Evolutionary conservation across 2,888 invertebrate genomes (phyloP), one percentile per base, ranked within the genome.

Genomic region (Heliconius sara): DNA sequence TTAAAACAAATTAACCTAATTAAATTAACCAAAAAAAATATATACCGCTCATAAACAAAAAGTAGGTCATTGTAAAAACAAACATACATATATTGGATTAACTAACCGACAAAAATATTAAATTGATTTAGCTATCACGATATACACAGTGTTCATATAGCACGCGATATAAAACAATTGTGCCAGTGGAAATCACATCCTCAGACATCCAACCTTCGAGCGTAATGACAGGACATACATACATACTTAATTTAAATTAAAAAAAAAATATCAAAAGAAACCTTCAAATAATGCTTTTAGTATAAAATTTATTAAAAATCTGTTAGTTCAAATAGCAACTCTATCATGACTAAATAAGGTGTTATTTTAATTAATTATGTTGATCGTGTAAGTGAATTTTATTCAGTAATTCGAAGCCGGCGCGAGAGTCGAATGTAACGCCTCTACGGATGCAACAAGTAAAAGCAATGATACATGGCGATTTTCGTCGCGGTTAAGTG

Each of bases 401-500:
- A 89, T 90, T 90, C 89, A 88, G 91, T 91, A 91, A 92, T 88
- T 86, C 83, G 82, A 84, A 83, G 84, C 60, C 80, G 86, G 86
- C 88, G 89, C 89, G 87, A 88, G 89, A 91, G 88, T 87, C 87
- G 89, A 86, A 87, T 88, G 89, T 85, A 91, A 90, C 90, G 89
- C 90, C 90, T 86, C 90, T 91, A 89, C 92, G 92, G 92, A 92
- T 90, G 91, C 89, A 89, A 89, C 89, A 90, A 90, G 91, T 91
- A 92, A 92, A 92, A 91, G 91, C 92, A 92, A 91, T 92, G 92
- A 93, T 93, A 93, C 91, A 90, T 89, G 89, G 92, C 88, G 90
- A 88, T 88, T 91, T 91, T 92, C 89, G 92, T 92, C 93, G 92
- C 91, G 87, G 87, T 82, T 82, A 83, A 84, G 87, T 22, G 87